Evolutionary conservation across 2,888 invertebrate genomes (phyloP).

Genomic region (Idaea dimidiata): DNA sequence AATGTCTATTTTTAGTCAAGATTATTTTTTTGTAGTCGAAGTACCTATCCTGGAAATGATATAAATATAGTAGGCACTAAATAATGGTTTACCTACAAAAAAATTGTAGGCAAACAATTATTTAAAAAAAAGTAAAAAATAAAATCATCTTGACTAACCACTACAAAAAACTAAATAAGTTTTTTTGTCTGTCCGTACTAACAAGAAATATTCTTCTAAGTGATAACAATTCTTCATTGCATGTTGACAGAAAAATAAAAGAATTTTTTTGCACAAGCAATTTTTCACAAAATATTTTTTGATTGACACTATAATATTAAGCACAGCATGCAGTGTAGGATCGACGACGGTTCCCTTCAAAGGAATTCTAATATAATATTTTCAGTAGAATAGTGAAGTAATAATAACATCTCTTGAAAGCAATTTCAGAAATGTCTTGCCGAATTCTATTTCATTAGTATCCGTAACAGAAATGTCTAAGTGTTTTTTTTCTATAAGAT

Average conservation of each 20-base stretch:
- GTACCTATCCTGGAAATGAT: background rate
- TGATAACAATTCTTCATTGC: constrained; percentile 9
- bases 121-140: background rate
- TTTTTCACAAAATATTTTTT: constrained; percentile 1
- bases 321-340: constrained; percentile 33
- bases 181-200: background rate
- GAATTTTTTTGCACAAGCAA: constrained; percentile 1
- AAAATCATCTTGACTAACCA: background rate
- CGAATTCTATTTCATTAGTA: constrained; percentile 18
- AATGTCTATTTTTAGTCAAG: background rate
- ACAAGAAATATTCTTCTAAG: background rate
- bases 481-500: background rate
- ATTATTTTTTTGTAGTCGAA: background rate
- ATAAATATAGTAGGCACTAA: background rate
- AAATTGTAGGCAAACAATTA: background rate
- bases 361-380: background rate
- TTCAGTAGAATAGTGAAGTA: background rate
- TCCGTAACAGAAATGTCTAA: background rate
- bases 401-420: constrained; percentile 8
- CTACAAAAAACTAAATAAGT: background rate
- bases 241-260: constrained; percentile 8
- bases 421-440: constrained; percentile 19
- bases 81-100: too few species aligned
- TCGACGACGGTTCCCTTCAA: constrained; percentile 12
- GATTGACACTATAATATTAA: constrained; percentile 8